Conservation (phyloP, 2,113 vertebrate genomes). For the Motacilla tschutschensis region DNA sequence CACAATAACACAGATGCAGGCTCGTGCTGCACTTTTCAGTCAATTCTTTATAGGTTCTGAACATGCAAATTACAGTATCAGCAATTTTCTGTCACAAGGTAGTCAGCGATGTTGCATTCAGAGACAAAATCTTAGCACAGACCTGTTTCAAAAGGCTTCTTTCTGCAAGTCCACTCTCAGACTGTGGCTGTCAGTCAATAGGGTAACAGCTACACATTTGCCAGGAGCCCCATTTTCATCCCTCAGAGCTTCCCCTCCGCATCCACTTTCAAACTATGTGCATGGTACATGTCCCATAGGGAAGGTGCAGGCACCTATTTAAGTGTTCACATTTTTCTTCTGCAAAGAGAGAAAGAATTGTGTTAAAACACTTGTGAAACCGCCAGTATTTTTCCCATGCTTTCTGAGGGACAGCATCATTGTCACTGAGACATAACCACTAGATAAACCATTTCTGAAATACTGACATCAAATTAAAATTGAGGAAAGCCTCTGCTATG, state of each 20-base stretch:
- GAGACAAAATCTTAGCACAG: neutral
- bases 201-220: neutral
- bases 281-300: neutral
- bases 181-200: neutral
- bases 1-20: neutral
- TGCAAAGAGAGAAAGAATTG: neutral
- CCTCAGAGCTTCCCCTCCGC: neutral
- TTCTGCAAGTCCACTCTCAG: neutral
- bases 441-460: neutral
- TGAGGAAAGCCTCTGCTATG: neutral
- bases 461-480: neutral
- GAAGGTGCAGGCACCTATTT: neutral
- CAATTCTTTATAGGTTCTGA: constrained; percentile 1
- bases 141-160: neutral
- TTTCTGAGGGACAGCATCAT: neutral
- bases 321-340: neutral
- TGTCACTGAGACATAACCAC: neutral
- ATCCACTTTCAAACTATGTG: neutral
- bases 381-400: neutral
- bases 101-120: rapidly evolving
- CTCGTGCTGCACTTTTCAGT: neutral
- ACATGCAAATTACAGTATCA: constrained; percentile 2
- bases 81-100: neutral
- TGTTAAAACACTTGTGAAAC: neutral
- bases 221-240: neutral